Conservation (phyloP, 2,113 vertebrate species). For the Rhipidura dahli region DNA sequence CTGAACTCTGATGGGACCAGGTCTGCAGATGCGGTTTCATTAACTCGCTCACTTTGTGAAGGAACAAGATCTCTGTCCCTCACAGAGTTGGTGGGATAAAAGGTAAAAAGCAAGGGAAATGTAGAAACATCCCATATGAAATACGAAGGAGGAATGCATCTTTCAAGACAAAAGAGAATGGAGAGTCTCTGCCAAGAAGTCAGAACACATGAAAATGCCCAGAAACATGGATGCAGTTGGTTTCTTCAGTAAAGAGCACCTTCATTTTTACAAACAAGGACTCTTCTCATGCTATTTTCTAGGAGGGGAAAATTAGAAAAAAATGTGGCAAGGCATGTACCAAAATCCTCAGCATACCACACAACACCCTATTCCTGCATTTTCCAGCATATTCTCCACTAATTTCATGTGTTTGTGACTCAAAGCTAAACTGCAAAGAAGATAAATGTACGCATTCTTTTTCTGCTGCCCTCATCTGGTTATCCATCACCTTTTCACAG, state of each 20-base stretch:
- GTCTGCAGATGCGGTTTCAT: background rate
- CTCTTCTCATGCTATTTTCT: background rate
- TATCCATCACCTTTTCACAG: background rate
- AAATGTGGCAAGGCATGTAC: background rate
- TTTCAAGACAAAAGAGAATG: background rate
- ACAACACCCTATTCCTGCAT: background rate
- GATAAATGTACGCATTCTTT: background rate
- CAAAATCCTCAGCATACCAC: background rate
- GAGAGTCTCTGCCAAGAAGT: background rate
- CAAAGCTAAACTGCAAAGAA: background rate
- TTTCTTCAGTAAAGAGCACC: background rate
- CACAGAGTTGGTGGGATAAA: background rate
- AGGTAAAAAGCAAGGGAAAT: background rate
- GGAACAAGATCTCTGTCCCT: background rate
- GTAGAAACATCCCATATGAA: background rate
- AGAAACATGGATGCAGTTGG: background rate
- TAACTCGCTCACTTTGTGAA: background rate
- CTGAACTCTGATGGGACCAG: background rate
- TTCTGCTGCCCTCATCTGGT: background rate
- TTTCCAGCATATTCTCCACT: background rate
- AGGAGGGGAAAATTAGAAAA: background rate
- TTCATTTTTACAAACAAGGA: background rate
- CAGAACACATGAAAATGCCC: background rate
- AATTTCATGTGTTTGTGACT: background rate
- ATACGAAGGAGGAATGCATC: background rate